Evolutionary conservation across 1,140 invertebrate genomes (phyloP).

Genomic region (Ceratosolen solmsi): DNA sequence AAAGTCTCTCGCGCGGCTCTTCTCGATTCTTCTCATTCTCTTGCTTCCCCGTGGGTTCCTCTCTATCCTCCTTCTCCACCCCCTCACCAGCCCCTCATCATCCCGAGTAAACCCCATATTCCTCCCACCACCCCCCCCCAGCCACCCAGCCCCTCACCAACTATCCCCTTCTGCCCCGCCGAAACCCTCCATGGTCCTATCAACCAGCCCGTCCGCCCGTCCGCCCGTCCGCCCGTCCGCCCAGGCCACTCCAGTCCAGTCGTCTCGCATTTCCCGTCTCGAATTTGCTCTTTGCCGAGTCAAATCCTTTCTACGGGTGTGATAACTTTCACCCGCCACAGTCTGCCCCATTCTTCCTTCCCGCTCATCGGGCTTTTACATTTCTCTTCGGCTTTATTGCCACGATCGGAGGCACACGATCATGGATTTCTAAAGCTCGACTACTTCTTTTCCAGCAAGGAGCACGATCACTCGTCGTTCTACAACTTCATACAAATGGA

Average conservation of each 20-base stretch:
- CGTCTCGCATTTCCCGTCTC: too few relatives aligned
- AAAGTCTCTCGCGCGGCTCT: constrained; percentile 44
- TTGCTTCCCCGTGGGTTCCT: background rate
- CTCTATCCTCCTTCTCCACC: background rate
- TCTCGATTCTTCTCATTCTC: background rate
- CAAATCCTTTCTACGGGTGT: constrained; percentile 3
- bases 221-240: too few relatives aligned
- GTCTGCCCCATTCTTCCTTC: background rate
- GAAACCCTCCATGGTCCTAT: background rate
- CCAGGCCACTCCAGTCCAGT: too few relatives aligned
- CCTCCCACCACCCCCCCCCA: background rate
- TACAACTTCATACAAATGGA: constrained; percentile 71
- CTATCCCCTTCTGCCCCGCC: too few relatives aligned
- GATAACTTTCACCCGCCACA: constrained; percentile 6
- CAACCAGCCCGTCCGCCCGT: too few relatives aligned
- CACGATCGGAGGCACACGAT: background rate
- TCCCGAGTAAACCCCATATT: background rate
- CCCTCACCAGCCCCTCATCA: background rate
- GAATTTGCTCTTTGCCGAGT: background rate
- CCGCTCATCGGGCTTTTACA: background rate
- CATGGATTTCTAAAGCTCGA: constrained; percentile 20
- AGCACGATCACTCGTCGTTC: constrained; percentile 71
- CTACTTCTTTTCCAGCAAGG: constrained; percentile 64
- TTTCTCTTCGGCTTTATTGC: constrained; percentile 15
- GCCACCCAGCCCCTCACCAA: background rate